These are phyloP conservation scores for Aradus depressus DNA, from an alignment of 2,888 invertebrate genomes.

Conservation along the genomic window DNA sequence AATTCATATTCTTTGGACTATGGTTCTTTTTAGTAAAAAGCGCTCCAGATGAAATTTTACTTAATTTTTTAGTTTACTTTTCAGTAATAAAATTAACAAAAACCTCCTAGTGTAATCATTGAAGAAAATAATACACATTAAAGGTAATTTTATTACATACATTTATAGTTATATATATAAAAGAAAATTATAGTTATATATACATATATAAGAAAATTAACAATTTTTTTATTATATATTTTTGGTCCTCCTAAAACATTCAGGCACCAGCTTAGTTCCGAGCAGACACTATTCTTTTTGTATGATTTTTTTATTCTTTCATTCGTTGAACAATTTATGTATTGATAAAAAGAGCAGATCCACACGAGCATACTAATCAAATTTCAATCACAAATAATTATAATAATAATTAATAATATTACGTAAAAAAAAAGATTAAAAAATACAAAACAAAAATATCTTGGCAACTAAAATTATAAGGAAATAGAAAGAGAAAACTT, in stretches of 20 bases:
- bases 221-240: background rate
- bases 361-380: too few species aligned
- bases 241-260: constrained; percentile 23
- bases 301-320: background rate
- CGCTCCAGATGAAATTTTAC: too few species aligned
- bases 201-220: background rate
- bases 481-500: constrained; percentile 9
- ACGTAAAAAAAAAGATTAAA: constrained; percentile 13
- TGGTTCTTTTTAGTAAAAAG: too few species aligned
- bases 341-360: too few species aligned
- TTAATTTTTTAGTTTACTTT: too few species aligned
- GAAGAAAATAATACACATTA: background rate
- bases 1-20: too few species aligned
- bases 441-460: constrained; percentile 13
- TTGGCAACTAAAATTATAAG: constrained; percentile 19
- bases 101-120: background rate
- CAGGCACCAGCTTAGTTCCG: constrained; percentile 21
- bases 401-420: too few species aligned
- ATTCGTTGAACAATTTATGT: constrained; percentile 12
- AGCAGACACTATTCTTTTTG: constrained; percentile 16
- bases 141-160: background rate
- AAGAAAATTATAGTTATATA: too few species aligned
- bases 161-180: constrained; percentile 16
- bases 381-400: too few species aligned
- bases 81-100: too few species aligned